Evolutionary conservation across 2,888 invertebrate species (phyloP), one percentile per base, ranked within the genome.

Genomic region (Polymixis flavicincta): DNA sequence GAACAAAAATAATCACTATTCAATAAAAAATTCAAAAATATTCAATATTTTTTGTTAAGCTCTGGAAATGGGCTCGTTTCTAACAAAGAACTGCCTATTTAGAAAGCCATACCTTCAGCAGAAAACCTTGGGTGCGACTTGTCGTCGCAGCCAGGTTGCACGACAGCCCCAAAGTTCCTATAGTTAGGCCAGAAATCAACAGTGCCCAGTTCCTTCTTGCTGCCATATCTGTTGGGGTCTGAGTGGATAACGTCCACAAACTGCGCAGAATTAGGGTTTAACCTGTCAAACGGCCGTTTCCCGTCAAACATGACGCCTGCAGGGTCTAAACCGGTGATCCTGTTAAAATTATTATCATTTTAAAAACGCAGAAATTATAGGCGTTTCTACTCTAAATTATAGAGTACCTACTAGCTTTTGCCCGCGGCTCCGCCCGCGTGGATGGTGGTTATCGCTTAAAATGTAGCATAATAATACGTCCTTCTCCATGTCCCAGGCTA

Each of bases 121-220:
- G 95, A 91, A 85, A 96, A 94, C 65, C 89, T 88, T 0, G 88
- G 84, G 3, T 87, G 71, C 2, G 89, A 84, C 57, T 84, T 67
- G 11, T 32, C 74, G 2, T 85, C 80, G 72, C 96, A 96, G 0
- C 96, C 96, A 17, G 96, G 96, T 82, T 96, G 96, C 4, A 85
- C 67, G 0, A 95, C 92, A 1, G 86, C 78, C 0, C 94, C 94
- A 6, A 83, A 4, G n/a, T 55, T 83, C 71, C 83, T 92, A 74
- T 87, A 95, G 86, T 96, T 96, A 2, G 96, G 94, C 96, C 96
- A 96, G 81, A 94, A 95, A 83, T 96, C 96, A 2, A 95, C 93
- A 2, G 93, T 91, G 0, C 95, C 96, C 13, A 92, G 64, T 6
- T 91, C 77, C 22, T 70, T 87, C 42, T 78, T 92, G 66, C 85